phyloP scores from a whole-genome alignment of 2,797 vertebrate species.

The Ctenopoma multispine region DNA sequence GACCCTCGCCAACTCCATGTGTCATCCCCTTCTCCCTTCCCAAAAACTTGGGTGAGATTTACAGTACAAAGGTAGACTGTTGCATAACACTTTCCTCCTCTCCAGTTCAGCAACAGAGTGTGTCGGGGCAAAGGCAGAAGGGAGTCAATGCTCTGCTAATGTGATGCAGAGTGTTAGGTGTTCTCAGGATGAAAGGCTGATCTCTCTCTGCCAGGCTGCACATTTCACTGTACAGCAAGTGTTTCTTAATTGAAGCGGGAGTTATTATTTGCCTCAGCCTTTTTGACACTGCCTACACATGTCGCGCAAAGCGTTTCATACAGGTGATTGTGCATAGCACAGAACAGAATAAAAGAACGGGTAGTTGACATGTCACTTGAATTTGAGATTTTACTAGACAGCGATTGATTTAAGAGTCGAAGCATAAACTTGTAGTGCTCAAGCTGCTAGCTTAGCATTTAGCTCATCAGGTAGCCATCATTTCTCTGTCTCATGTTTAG shows the following conservation, averaged over 20 bases:
- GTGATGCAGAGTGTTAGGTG: slow-evolving; percentile 16
- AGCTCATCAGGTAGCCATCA: too few relatives aligned
- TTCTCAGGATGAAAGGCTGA: slow-evolving; percentile 16
- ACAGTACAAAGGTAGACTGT: slow-evolving; percentile 67
- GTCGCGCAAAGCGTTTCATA: not conserved
- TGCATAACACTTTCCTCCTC: slow-evolving; percentile 64
- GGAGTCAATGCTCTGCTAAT: slow-evolving; percentile 28
- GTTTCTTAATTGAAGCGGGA: not conserved
- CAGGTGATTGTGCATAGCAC: not conserved
- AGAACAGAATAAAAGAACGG: not conserved
- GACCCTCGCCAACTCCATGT: slow-evolving; percentile 60
- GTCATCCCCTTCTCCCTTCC: slow-evolving; percentile 57
- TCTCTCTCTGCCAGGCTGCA: slow-evolving; percentile 24
- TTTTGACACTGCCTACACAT: slow-evolving; percentile 20
- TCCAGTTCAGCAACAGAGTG: slow-evolving; percentile 44
- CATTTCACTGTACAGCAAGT: slow-evolving; percentile 1
- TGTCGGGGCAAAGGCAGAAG: slow-evolving; percentile 47
- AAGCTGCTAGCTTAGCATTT: too few relatives aligned
- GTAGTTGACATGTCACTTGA: not conserved
- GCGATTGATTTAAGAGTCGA: too few relatives aligned
- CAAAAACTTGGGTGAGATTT: slow-evolving; percentile 75
- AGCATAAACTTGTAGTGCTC: too few relatives aligned
- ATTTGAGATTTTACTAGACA: too few relatives aligned
- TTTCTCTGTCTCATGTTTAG: too few relatives aligned
- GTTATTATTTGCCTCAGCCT: not conserved